Base-by-base conservation (phyloP, 2,888 invertebrate genomes). In the Xanthia icteritia region DNA sequence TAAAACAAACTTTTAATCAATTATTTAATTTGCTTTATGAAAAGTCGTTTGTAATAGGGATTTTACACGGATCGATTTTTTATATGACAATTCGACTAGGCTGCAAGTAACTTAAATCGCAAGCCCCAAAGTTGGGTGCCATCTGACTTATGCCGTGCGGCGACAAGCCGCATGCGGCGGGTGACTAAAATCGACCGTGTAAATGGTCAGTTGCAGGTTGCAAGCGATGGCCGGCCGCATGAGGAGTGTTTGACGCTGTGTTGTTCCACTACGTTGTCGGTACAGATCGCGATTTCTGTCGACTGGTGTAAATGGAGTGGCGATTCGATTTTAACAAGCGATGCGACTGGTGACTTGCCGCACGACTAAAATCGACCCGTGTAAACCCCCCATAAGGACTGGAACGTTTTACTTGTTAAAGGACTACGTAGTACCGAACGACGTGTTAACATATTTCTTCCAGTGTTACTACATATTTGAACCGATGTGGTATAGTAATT, bases 141-240 rank as follows among this genome's bases (percentile, higher is more conserved):
- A 31, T 31, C 31, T 31, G 31, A 31, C 31, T 31, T 31, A 2
- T 2, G 31, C 31, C 31, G 31, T 31, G 31, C 31, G 31, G 31
- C 31, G 2, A 31, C 31, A 31, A 31, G 31, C 31, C 31, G 31
- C 31, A 31, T 31, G 31, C 31, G 31, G 31, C 31, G 31, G 89
- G 88, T 88, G 88, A 83, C 77, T 86, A 84, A 87, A 85, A 84
- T 81, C 83, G 84, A 82, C 79, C 78, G 73, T 80, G 79, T 84
- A 85, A 87, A 81, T 63, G 63, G 77, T 83, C 83, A 86, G 81
- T 79, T 82, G 76, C 76, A 83, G 83, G 31, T 31, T 31, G 31
- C 31, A 31, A 58, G 77, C 81, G 74, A 83, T 73, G 51, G 31
- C 60, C 27, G 5, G 27, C 27, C 56, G 56, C 56, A 36, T 72